phyloP scores from a whole-genome alignment of 2,113 vertebrate species.

The Myrmecobius fasciatus region DNA sequence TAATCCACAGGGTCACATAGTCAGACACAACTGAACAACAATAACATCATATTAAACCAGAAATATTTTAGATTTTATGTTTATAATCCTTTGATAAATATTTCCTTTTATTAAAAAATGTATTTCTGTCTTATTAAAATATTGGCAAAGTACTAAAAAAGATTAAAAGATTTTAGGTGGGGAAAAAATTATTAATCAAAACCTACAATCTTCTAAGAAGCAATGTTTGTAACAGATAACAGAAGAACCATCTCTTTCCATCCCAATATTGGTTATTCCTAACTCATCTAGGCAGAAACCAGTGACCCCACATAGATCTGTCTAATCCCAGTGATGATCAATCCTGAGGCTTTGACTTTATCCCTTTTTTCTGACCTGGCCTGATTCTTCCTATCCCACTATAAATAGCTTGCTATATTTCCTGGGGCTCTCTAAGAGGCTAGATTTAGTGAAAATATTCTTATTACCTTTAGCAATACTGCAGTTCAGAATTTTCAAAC shows the following conservation, averaged over 20 bases:
- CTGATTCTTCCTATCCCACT: neutral
- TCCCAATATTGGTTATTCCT: neutral
- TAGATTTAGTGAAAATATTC: neutral
- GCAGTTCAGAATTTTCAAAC: neutral
- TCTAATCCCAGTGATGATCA: neutral
- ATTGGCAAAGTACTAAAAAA: neutral
- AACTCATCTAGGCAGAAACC: neutral
- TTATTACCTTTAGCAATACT: neutral
- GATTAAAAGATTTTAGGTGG: neutral
- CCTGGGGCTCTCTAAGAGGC: neutral
- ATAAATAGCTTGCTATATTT: neutral
- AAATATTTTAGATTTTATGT: neutral
- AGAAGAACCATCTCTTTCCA: neutral
- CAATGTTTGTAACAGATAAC: neutral
- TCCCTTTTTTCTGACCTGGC: neutral
- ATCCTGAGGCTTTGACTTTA: neutral
- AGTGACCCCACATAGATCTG: neutral
- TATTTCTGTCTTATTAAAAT: neutral
- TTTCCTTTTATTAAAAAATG: neutral
- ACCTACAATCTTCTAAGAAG: neutral
- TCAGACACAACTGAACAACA: no score
- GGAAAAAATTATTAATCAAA: neutral
- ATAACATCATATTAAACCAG: neutral
- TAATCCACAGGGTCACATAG: no score
- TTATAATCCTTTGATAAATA: neutral